Evolutionary conservation across 2,888 invertebrate genomes (phyloP).

Genomic region (Leptinotarsa haldemani): DNA sequence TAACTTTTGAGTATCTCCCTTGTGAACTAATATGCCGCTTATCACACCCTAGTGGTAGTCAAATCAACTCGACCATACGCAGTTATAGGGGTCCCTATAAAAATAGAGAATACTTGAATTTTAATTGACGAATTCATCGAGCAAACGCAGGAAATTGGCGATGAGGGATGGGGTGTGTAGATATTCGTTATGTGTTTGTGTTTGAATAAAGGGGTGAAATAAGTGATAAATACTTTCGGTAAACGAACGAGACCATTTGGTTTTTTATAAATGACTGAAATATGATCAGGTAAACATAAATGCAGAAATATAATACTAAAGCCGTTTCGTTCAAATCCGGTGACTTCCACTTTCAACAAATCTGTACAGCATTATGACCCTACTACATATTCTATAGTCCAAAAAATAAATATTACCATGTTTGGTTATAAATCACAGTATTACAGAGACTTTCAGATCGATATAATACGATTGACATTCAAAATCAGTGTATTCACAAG

Average conservation of each 20-base stretch:
- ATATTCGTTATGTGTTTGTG: constrained; percentile 24
- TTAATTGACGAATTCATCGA: constrained; percentile 13
- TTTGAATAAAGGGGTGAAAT: constrained; percentile 7
- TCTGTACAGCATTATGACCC: too few relatives aligned
- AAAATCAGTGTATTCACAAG: too few relatives aligned
- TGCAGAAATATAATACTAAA: background rate
- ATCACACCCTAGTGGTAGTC: constrained; percentile 55
- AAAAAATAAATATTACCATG: too few relatives aligned
- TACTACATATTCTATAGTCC: too few relatives aligned
- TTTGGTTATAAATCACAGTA: too few relatives aligned
- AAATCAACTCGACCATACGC: constrained; percentile 48
- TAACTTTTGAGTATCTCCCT: constrained; percentile 34
- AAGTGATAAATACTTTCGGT: constrained; percentile 8
- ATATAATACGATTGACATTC: too few relatives aligned
- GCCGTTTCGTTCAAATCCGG: too few relatives aligned
- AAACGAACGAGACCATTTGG: background rate
- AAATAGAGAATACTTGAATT: constrained; percentile 9
- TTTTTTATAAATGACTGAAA: constrained; percentile 6
- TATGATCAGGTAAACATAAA: background rate
- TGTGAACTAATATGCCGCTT: constrained; percentile 48
- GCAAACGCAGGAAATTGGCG: constrained; percentile 21
- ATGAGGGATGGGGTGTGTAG: constrained; percentile 19
- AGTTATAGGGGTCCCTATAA: constrained; percentile 24
- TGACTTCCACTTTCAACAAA: too few relatives aligned
- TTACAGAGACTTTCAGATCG: too few relatives aligned